Conservation (phyloP, 2,888 invertebrate genomes). For the Lydus trimaculatus region DNA sequence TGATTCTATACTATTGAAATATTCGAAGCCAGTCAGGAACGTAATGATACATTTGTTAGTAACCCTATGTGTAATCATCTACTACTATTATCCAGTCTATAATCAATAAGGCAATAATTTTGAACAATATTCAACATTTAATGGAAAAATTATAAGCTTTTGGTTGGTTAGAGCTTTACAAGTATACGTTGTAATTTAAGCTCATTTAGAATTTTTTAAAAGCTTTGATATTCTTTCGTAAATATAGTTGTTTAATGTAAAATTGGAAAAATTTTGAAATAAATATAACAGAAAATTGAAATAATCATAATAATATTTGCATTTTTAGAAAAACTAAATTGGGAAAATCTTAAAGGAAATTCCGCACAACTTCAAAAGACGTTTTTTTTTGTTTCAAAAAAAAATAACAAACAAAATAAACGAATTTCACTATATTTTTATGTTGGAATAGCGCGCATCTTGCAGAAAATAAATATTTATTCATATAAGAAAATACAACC, state of each 20-base stretch:
- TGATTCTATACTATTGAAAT: slow-evolving; percentile 16
- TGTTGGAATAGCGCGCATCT: not conserved
- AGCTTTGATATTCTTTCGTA: not conserved
- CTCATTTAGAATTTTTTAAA: not conserved
- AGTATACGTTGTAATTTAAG: not conserved
- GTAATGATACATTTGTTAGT: slow-evolving; percentile 27
- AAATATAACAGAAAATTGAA: not conserved
- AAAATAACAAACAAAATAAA: not conserved
- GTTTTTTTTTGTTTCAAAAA: not conserved
- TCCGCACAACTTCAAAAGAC: not conserved
- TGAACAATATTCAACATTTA: slow-evolving; percentile 20
- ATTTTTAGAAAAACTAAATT: not conserved
- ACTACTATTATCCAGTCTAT: slow-evolving; percentile 14
- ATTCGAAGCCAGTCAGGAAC: slow-evolving; percentile 18
- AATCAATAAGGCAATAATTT: slow-evolving; percentile 23
- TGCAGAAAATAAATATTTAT: slow-evolving; percentile 1
- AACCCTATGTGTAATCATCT: slow-evolving; percentile 27
- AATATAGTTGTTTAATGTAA: not conserved
- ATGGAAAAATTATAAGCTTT: slow-evolving; percentile 23
- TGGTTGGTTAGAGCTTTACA: not conserved
- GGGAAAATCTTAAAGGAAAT: not conserved
- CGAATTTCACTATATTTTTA: not conserved
- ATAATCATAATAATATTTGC: not conserved
- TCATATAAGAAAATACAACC: not conserved
- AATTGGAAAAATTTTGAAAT: not conserved